These are phyloP conservation scores for Teleogryllus oceanicus DNA, from an alignment of 2,888 invertebrate species.

Conservation along the genomic window DNA sequence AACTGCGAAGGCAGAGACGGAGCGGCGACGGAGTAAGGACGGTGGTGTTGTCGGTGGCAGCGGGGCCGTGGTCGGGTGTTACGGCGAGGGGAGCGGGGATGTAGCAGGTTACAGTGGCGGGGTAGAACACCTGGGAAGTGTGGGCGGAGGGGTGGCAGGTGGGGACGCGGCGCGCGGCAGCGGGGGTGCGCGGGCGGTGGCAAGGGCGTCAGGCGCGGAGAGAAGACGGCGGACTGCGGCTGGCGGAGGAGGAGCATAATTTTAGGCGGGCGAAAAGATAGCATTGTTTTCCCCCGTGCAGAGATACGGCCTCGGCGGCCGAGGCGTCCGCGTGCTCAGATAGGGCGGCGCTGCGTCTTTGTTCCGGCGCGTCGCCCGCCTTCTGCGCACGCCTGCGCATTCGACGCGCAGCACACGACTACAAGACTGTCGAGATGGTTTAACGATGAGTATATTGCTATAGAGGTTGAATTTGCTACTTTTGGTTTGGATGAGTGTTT, in stretches of 20 bases:
- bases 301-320: not conserved
- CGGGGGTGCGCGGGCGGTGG: too few relatives aligned
- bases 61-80: not conserved
- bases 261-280: not conserved
- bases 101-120: not conserved
- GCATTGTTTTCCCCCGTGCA: conserved; percentile 6
- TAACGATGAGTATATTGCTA: too few relatives aligned
- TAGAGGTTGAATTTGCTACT: too few relatives aligned
- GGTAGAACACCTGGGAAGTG: not conserved
- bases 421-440: too few relatives aligned
- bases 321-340: not conserved
- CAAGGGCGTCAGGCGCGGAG: not conserved
- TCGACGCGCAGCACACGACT: too few relatives aligned
- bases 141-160: too few relatives aligned
- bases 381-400: not conserved
- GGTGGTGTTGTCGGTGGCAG: not conserved
- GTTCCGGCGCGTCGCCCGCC: not conserved
- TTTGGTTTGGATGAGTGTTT: too few relatives aligned
- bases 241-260: not conserved
- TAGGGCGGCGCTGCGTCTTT: not conserved
- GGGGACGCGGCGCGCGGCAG: too few relatives aligned
- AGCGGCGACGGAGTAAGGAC: not conserved
- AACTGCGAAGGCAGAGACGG: not conserved
- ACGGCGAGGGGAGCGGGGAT: not conserved
- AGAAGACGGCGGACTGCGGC: not conserved